Evolutionary conservation across 2,888 invertebrate genomes (phyloP).

Genomic region (Coelinius sp.): DNA sequence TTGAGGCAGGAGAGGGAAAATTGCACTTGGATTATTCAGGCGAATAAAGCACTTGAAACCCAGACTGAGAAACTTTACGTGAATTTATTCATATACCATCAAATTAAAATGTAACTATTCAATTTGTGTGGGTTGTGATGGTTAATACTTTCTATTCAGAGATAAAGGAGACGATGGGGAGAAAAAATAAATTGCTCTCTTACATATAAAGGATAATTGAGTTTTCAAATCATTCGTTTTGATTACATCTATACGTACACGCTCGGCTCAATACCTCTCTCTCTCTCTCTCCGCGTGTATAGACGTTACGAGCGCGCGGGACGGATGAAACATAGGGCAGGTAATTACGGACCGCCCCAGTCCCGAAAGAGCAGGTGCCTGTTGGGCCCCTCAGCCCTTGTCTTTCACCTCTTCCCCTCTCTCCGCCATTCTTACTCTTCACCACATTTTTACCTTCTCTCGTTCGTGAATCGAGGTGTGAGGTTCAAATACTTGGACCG

Average conservation of each 20-base stretch:
- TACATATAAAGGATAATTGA: constrained; percentile 65
- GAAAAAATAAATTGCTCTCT: neutral
- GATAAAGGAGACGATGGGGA: neutral
- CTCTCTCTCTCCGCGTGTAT: neutral
- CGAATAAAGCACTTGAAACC: neutral
- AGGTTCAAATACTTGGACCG: constrained; percentile 68
- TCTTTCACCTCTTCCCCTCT: neutral
- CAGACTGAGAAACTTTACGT: neutral
- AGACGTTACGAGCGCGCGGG: constrained; percentile 52
- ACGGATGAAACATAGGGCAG: constrained; percentile 66
- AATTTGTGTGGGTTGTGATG: neutral
- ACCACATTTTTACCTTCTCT: neutral
- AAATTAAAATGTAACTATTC: neutral
- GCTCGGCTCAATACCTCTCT: neutral
- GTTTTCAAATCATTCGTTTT: constrained; percentile 69
- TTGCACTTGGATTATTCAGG: neutral
- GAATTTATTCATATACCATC: neutral
- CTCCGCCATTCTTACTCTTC: neutral
- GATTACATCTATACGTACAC: constrained; percentile 65
- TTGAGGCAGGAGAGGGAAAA: neutral
- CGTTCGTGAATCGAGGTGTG: constrained; percentile 65
- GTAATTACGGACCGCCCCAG: constrained; percentile 69
- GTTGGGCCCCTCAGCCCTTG: constrained; percentile 49
- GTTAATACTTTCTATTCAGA: neutral
- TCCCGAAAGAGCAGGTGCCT: constrained; percentile 68